These are phyloP conservation scores for Standfussiana lucernea DNA, from an alignment of 2,888 invertebrate species.

Conservation along the genomic window DNA sequence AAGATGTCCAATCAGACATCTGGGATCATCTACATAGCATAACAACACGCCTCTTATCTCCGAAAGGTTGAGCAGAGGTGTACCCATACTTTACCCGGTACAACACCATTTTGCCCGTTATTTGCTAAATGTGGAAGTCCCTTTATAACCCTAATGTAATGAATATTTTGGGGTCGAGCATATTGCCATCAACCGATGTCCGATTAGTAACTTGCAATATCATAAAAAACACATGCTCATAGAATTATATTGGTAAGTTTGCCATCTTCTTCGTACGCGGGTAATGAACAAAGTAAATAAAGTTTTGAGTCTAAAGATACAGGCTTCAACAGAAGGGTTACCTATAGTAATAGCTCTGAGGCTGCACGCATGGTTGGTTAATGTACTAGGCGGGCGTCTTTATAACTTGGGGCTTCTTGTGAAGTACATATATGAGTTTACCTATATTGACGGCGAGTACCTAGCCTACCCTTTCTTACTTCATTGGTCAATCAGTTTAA, in stretches of 20 bases:
- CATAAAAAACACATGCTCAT: not conserved
- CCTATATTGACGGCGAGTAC: not conserved
- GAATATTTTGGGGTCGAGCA: no score
- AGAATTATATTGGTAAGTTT: not conserved
- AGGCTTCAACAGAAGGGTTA: not conserved
- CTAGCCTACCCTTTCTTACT: slow-evolving; percentile 8
- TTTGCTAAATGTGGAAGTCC: no score
- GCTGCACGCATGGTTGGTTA: slow-evolving; percentile 36
- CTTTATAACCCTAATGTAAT: no score
- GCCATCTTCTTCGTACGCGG: not conserved
- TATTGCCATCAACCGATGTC: not conserved
- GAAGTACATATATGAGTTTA: not conserved
- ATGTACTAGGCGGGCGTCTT: slow-evolving; percentile 6
- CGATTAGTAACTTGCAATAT: not conserved
- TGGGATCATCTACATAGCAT: no score
- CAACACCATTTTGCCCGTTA: no score
- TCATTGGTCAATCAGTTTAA: slow-evolving; percentile 7
- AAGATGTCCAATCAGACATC: no score
- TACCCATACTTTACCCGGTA: no score
- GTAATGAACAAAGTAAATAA: not conserved
- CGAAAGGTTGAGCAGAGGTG: no score
- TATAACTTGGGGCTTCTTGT: slow-evolving; percentile 27
- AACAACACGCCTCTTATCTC: no score
- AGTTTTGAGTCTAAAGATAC: not conserved
- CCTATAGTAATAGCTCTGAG: slow-evolving; percentile 4